phyloP scores from a whole-genome alignment of 2,113 vertebrate species.

The zebrafish (Danio rerio) region GRCz12tu NC_133179.1:14212501-14213000 shows the following conservation, averaged over 20 bases:
- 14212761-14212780: slow-evolving; percentile 36
- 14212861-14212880: too few species aligned
- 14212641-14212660: slow-evolving; percentile 16
- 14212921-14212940: too few species aligned
- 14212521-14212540: slow-evolving; percentile 9
- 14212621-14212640: slow-evolving; percentile 9
- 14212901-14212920: too few species aligned
- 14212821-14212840: slow-evolving; percentile 7
- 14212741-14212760: background rate
- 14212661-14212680: slow-evolving; percentile 27
- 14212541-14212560: slow-evolving; percentile 7
- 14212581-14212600: background rate
- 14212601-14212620: slow-evolving; percentile 32
- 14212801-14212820: background rate
- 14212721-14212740: slow-evolving; percentile 38
- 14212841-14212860: background rate
- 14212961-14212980: too few species aligned
- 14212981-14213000: too few species aligned
- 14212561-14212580: slow-evolving; percentile 26
- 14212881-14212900: too few species aligned
- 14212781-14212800: slow-evolving; percentile 29
- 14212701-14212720: slow-evolving; percentile 39
- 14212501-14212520: slow-evolving; percentile 26
- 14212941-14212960: too few species aligned
- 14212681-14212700: slow-evolving; percentile 21